These are phyloP conservation scores for Chloromyia formosa DNA, from an alignment of 2,888 invertebrate genomes.

Conservation along the genomic window DNA sequence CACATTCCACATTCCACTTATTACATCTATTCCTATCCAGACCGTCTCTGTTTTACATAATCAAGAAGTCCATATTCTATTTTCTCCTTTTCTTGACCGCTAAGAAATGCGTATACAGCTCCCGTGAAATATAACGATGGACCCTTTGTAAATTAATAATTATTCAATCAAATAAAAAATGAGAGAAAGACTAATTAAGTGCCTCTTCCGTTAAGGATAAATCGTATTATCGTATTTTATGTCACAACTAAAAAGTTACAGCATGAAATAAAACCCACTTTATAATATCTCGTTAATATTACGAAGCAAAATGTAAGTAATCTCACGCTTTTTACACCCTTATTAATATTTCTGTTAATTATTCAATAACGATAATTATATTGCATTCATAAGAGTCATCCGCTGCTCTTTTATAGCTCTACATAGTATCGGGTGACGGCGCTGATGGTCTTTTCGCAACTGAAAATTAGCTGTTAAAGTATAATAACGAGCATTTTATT, in stretches of 20 bases:
- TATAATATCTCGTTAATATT: not conserved
- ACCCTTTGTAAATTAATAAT: too few species aligned
- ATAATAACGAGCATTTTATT: conserved; percentile 23
- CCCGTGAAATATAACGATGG: too few species aligned
- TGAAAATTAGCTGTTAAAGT: conserved; percentile 34
- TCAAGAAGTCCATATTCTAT: too few species aligned
- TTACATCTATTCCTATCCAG: too few species aligned
- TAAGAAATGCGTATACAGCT: too few species aligned
- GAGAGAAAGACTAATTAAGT: too few species aligned
- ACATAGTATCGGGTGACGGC: not conserved
- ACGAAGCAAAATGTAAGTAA: not conserved
- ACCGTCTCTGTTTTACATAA: too few species aligned
- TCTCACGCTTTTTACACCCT: conserved; percentile 24
- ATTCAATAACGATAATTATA: conserved; percentile 41
- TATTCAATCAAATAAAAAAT: too few species aligned
- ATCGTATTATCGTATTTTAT: too few species aligned
- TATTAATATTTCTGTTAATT: conserved; percentile 39
- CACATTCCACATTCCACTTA: too few species aligned
- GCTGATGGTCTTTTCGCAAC: not conserved
- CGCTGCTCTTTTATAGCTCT: not conserved
- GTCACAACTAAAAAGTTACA: not conserved
- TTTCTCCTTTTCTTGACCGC: too few species aligned
- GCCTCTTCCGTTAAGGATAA: too few species aligned
- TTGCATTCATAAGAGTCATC: conserved; percentile 9
- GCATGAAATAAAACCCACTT: not conserved